Conservation (phyloP, 2,797 vertebrate species). For the Catamblyrhynchus diadema region DNA sequence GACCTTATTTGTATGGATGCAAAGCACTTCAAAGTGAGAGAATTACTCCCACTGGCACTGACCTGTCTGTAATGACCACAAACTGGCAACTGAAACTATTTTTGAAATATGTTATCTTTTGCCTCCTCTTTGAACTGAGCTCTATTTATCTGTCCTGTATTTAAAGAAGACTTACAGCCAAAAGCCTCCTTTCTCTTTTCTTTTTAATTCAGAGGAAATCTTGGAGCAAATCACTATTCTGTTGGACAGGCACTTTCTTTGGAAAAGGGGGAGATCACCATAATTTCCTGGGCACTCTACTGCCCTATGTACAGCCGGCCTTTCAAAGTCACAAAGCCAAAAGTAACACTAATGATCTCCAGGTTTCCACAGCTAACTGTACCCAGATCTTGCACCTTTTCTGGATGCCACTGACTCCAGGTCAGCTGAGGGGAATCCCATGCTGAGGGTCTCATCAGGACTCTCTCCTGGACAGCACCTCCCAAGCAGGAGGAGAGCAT, state of each 20-base stretch:
- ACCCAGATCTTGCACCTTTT: background rate
- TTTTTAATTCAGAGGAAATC: background rate
- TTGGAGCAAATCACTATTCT: background rate
- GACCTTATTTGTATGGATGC: background rate
- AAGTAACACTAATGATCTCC: background rate
- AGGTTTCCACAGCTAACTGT: background rate
- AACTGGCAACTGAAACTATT: background rate
- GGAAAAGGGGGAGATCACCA: background rate
- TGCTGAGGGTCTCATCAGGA: fast-evolving
- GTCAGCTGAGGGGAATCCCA: background rate
- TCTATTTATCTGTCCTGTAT: background rate
- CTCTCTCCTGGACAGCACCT: fast-evolving
- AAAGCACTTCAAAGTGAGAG: background rate
- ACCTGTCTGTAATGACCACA: background rate
- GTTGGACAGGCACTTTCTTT: background rate
- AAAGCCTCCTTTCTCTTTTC: background rate
- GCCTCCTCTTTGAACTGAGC: background rate
- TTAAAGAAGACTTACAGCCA: background rate
- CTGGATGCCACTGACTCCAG: background rate
- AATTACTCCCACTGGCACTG: background rate
- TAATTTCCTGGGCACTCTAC: background rate
- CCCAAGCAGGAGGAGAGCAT: background rate
- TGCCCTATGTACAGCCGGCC: background rate
- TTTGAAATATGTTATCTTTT: background rate
- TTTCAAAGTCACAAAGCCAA: background rate